phyloP scores from a whole-genome alignment of 2,113 vertebrate species.

The Pao palembangensis region DNA sequence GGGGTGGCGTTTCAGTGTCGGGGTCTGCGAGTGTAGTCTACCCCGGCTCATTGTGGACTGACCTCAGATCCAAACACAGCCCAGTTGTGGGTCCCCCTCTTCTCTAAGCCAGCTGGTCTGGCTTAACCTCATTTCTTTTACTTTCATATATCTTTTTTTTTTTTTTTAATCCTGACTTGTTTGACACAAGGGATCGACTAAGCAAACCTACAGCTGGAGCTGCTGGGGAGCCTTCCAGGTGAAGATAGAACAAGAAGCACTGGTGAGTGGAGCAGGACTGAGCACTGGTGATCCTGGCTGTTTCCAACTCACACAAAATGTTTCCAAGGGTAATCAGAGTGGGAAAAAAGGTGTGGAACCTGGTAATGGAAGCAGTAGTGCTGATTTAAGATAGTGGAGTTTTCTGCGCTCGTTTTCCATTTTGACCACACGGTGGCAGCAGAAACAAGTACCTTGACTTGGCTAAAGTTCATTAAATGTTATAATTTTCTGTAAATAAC shows the following conservation, averaged over 20 bases:
- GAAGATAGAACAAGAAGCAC: constrained; percentile 47
- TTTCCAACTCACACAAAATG: no score
- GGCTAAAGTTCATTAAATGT: not conserved
- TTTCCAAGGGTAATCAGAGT: not conserved
- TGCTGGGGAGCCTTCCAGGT: constrained; percentile 64
- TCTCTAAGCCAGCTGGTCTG: constrained; percentile 73
- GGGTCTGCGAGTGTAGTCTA: constrained; percentile 23
- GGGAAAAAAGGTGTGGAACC: not conserved
- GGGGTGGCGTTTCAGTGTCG: constrained; percentile 24
- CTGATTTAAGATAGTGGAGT: not conserved
- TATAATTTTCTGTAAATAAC: not conserved
- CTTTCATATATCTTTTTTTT: not conserved
- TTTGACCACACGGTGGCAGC: constrained; percentile 8
- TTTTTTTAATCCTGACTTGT: constrained; percentile 40
- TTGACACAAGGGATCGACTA: constrained; percentile 55
- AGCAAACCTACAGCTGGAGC: constrained; percentile 66
- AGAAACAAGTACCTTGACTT: not conserved
- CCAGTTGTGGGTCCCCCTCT: constrained; percentile 50
- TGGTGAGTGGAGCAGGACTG: constrained; percentile 35
- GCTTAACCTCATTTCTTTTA: constrained; percentile 46
- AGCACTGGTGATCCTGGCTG: not conserved
- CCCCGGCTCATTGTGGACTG: constrained; percentile 27
- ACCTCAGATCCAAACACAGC: constrained; percentile 51
- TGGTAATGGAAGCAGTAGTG: not conserved
- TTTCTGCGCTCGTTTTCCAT: not conserved